Percentiles rank a stretch among this genome's conserved stretches.
Evolutionary conservation across 2,113 vertebrate species (phyloP).

Genomic region (Hemiscyllium ocellatum): DNA sequence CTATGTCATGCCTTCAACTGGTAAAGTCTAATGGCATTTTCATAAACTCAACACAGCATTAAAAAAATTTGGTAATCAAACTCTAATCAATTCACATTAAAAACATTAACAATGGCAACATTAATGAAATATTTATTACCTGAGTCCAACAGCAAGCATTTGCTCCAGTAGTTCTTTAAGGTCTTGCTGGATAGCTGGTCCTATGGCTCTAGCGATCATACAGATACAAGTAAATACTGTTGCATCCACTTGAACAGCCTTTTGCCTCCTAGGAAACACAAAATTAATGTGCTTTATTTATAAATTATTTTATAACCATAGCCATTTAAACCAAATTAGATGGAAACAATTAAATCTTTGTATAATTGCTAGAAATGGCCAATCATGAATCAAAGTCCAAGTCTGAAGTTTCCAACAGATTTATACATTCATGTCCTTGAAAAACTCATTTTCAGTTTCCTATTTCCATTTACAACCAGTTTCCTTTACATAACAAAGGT

Average conservation of each 20-base stretch:
- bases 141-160: constrained; percentile 94
- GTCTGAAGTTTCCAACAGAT: neutral
- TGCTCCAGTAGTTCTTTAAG: constrained; percentile 96
- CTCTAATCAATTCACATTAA: neutral
- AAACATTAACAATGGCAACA: neutral
- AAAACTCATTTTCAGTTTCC: neutral
- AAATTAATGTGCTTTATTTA: neutral
- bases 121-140: constrained; percentile 52
- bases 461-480: neutral
- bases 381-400: neutral
- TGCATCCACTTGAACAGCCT: constrained; percentile 91
- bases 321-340: neutral
- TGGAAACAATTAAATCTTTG: neutral
- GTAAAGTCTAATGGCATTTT: neutral
- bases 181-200: constrained; percentile 90
- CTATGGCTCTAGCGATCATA: constrained; percentile 95
- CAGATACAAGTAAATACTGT: constrained; percentile 96
- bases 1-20: no score
- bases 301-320: neutral
- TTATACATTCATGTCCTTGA: neutral
- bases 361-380: neutral
- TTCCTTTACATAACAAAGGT: neutral
- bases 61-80: neutral
- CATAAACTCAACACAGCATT: neutral
- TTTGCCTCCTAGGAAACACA: constrained; percentile 74